Evolutionary conservation across 37 sponge, comb jelly and placozoan genomes (phyloP), one percentile per base, ranked within the genome.

Genomic region (Halisarca cf. caerulea): DNA sequence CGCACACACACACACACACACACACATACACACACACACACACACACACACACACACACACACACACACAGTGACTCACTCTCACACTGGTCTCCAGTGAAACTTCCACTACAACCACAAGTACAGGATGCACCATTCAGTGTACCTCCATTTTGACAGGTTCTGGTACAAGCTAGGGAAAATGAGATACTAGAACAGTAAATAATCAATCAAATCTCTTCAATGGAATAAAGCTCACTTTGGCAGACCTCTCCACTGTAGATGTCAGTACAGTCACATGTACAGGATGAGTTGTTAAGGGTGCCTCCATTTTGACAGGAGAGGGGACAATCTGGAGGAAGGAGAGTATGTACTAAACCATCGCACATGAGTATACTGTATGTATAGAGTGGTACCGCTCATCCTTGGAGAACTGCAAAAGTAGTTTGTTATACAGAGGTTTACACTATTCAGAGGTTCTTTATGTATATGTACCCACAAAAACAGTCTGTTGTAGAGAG

Each of bases 301-400:
- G 44, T 36, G 3, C 66, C 82, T 36, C 82, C 82, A 61, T 82
- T 82, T 33, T 35, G 62, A 61, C 82, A 82, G 25, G 44, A 32
- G 9, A 37, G 44, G 23, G 8, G 20, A 62, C 66, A 62, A 9
- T 18, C 66, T 82, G 39, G 11, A 62, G 45, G 23, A 23, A 61
- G 51, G 6, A 11, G 51, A 14, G 51, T 6, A n/a, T n/a, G n/a
- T n/a, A n/a, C n/a, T n/a, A n/a, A n/a, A n/a, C n/a, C n/a, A n/a
- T n/a, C n/a, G n/a, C n/a, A n/a, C n/a, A n/a, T n/a, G n/a, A n/a
- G n/a, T n/a, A n/a, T n/a, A n/a, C n/a, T n/a, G n/a, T n/a, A n/a
- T n/a, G n/a, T n/a, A n/a, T n/a, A n/a, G n/a, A n/a, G n/a, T n/a
- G n/a, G n/a, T n/a, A n/a, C n/a, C n/a, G n/a, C n/a, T n/a, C n/a